A percentile compares a stretch with the other conserved stretches of the same genome.
Conservation (phyloP, 2,797 vertebrate species). For the Chloroceryle amazona region DNA sequence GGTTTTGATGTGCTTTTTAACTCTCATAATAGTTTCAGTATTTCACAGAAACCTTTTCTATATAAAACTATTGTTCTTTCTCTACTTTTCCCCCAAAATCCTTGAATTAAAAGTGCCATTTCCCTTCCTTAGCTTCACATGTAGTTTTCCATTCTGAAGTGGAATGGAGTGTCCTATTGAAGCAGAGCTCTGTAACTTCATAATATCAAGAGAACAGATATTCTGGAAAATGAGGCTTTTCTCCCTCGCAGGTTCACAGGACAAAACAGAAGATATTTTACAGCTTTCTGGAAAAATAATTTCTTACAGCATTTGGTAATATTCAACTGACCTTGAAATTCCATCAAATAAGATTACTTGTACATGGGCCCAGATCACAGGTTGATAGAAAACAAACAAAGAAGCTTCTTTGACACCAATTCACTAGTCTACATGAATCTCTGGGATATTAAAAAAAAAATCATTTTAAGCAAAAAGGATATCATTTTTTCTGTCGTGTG, state of each 20-base stretch:
- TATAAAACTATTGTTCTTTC: not conserved
- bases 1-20: fast-evolving
- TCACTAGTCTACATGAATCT: not conserved
- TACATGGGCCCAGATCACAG: not conserved
- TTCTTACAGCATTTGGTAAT: not conserved
- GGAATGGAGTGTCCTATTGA: not conserved
- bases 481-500: not conserved
- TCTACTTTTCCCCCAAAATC: not conserved
- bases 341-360: not conserved
- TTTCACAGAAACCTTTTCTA: not conserved
- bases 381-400: not conserved
- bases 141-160: not conserved
- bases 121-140: not conserved
- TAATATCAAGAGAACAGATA: not conserved
- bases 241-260: not conserved
- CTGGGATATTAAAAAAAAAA: not conserved
- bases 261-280: not conserved
- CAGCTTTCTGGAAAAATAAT: not conserved
- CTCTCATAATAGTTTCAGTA: not conserved
- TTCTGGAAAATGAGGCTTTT: not conserved
- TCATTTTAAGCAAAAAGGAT: not conserved
- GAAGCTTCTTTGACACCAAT: not conserved
- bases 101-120: not conserved
- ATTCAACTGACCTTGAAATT: not conserved
- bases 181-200: not conserved